phyloP scores from a whole-genome alignment of 2,797 vertebrate species.

The Salarias fasciatus region DNA sequence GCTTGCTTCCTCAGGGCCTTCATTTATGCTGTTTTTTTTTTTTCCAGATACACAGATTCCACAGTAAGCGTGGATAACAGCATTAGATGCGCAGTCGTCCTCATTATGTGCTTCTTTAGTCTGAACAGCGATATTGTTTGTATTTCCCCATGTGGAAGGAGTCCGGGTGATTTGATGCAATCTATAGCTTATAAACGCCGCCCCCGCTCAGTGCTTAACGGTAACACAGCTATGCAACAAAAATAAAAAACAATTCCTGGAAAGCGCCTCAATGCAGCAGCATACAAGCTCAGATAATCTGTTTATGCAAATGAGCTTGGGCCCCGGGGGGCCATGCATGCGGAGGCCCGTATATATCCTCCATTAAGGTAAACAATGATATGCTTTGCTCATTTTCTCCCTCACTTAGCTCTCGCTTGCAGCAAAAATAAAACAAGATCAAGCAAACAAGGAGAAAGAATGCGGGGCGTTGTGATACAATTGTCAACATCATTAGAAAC shows the following conservation, averaged over 20 bases:
- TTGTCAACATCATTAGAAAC: constrained; percentile 58
- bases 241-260: constrained; percentile 46
- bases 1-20: too few species aligned
- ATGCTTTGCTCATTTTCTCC: constrained; percentile 63
- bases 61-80: too few species aligned
- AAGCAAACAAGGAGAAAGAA: constrained; percentile 17
- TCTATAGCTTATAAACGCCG: constrained; percentile 13
- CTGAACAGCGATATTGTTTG: constrained; percentile 40
- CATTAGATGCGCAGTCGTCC: background rate
- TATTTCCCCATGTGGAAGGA: constrained; percentile 27
- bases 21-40: too few species aligned
- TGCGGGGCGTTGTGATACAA: constrained; percentile 43
- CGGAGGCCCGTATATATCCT: constrained; percentile 38
- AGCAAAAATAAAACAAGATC: constrained; percentile 43
- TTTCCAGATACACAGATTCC: too few species aligned
- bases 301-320: constrained; percentile 67
- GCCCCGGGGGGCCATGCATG: constrained; percentile 6
- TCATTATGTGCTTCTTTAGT: constrained; percentile 21
- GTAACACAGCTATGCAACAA: constrained; percentile 6
- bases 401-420: constrained; percentile 63
- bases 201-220: constrained; percentile 28
- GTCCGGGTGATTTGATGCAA: constrained; percentile 21
- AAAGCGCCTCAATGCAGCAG: constrained; percentile 24
- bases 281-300: constrained; percentile 43
- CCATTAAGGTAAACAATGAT: constrained; percentile 56